Conservation (phyloP, 2,113 vertebrate species). For the Solenodon paradoxus region DNA sequence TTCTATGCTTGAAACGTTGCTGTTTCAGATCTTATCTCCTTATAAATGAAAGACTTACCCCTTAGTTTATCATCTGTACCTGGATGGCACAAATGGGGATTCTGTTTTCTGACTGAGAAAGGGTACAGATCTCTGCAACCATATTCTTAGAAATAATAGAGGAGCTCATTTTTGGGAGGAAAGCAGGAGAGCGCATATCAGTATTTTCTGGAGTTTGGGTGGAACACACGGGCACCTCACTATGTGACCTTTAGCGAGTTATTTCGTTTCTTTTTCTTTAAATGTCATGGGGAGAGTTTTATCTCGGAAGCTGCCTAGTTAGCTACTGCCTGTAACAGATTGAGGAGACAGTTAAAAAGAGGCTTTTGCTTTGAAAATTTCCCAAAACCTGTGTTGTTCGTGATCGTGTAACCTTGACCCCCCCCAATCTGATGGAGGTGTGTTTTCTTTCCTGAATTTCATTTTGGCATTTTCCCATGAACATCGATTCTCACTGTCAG, state of each 20-base stretch:
- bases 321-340: background rate
- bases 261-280: conserved; percentile 22
- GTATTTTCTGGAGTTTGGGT: conserved; percentile 10
- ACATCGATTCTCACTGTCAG: conserved; percentile 8
- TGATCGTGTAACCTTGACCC: background rate
- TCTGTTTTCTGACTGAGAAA: conserved; percentile 40
- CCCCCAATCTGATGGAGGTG: background rate
- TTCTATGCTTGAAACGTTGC: background rate
- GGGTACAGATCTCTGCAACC: background rate
- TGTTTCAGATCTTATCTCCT: conserved; percentile 4
- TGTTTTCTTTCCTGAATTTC: background rate
- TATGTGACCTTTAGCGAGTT: background rate
- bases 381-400: background rate
- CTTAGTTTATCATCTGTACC: conserved; percentile 21
- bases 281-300: conserved; percentile 31
- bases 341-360: conserved; percentile 8
- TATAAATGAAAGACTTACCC: conserved; percentile 8
- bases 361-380: conserved; percentile 43
- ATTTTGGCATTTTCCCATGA: background rate
- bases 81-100: conserved; percentile 16
- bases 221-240: background rate
- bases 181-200: too few relatives aligned
- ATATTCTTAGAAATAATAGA: conserved; percentile 2
- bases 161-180: conserved; percentile 2
- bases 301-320: conserved; percentile 27